Base-by-base conservation (phyloP, 1,140 invertebrate species). In the Chlorops oryzae region DNA sequence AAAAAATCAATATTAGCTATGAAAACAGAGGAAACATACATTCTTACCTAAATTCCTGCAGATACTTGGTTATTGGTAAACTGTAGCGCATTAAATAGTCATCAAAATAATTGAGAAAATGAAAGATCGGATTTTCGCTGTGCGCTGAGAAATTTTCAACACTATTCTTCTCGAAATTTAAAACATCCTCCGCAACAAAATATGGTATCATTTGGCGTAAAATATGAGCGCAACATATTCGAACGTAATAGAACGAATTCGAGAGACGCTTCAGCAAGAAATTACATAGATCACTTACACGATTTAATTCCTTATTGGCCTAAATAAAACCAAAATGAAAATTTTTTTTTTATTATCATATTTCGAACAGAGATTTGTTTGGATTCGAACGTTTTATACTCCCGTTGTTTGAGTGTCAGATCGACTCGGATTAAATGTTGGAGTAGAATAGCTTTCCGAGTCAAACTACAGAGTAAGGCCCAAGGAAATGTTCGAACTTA, bases 91-190 rank as follows among this genome's bases (percentile, higher is more conserved):
- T 56, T n/a, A 84, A 58, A 48, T 74, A 65, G 41, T 77, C 63
- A 54, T 79, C 73, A 39, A 84, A 79, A 51, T 76, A 73, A 45
- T 80, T 73, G 6, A 80, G 75, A 20, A 74, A 63, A 44, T 72
- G 69, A 59, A 62, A 69, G 38, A 59, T 56, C 2, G 51, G 22
- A 22, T 57, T 58, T 7, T 20, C 28, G 21, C 12, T 23, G n/a
- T n/a, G n/a, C n/a, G n/a, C n/a, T n/a, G n/a, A n/a, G n/a, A n/a
- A 18, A 39, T 10, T 39, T 18, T 34, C 32, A 3, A 35, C 63
- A 20, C 52, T 60, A 28, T 62, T 51, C n/a, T 57, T 62, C 2
- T 65, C 59, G 45, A 65, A 62, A 5, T 53, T 34, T 32, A 63
- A 56, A 17, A 61, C 63, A 47, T 72, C 70, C 27, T 62, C 58